These are phyloP conservation scores for Erebia aethiops DNA, from an alignment of 2,888 invertebrate genomes.

Conservation along the genomic window DNA sequence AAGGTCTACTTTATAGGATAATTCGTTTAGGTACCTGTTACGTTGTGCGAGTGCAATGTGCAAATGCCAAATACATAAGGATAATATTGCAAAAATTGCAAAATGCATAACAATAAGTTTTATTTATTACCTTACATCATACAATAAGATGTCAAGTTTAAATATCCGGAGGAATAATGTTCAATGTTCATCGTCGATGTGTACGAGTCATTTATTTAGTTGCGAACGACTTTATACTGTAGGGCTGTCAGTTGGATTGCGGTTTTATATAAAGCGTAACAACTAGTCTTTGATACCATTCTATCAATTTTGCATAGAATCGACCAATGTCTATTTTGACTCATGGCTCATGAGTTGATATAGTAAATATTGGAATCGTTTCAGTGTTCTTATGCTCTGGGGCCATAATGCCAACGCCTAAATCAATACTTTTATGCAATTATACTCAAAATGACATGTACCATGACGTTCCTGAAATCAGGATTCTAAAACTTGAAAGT, in stretches of 20 bases:
- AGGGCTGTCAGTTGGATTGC: constrained; percentile 49
- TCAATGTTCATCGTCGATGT: constrained; percentile 42
- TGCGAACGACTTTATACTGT: constrained; percentile 47
- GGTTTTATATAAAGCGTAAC: background rate
- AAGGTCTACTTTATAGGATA: constrained; percentile 40
- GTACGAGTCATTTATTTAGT: constrained; percentile 54
- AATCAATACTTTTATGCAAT: no score
- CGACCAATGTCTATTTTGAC: no score
- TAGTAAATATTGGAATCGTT: no score
- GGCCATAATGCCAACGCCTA: no score
- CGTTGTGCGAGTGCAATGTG: background rate
- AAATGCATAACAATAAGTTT: background rate
- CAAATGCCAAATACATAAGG: background rate
- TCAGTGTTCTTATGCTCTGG: no score
- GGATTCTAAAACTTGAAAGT: no score
- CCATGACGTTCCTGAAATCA: no score
- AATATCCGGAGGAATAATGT: constrained; percentile 24
- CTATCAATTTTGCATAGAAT: no score
- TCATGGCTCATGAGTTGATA: no score
- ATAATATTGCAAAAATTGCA: constrained; percentile 1
- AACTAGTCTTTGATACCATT: no score
- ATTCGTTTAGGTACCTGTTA: constrained; percentile 16
- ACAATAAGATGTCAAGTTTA: constrained; percentile 18
- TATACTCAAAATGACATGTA: no score
- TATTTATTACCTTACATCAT: background rate